Percentiles rank a stretch among this genome's conserved stretches.
These are phyloP conservation scores for Umimayanthus kanabou DNA, from an alignment of 92 coral and sea anemone species.

Conservation along the genomic window DNA sequence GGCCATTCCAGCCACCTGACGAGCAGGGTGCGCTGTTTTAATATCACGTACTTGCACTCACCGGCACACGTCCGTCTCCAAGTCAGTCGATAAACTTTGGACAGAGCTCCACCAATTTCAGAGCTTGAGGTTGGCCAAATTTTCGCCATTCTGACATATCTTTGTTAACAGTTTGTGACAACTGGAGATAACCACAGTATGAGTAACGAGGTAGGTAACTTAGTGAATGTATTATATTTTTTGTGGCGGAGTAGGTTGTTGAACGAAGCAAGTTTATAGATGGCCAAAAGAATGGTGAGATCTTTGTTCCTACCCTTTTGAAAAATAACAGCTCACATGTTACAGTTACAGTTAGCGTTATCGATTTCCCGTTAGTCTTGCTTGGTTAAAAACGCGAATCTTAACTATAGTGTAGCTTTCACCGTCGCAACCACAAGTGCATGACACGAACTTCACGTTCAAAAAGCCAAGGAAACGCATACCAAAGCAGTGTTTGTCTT, in stretches of 20 bases:
- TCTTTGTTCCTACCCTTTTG: neutral
- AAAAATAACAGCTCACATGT: neutral
- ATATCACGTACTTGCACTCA: slow-evolving; percentile 12
- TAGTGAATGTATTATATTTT: neutral
- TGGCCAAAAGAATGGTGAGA: neutral
- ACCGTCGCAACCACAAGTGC: neutral
- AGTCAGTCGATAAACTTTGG: neutral
- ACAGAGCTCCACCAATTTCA: slow-evolving; percentile 4
- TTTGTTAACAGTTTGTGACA: slow-evolving; percentile 35
- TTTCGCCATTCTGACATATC: neutral
- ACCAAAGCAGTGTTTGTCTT: too few species aligned
- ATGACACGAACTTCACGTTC: neutral
- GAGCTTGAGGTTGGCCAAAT: slow-evolving; percentile 14
- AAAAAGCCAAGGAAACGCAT: neutral
- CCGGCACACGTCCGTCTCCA: neutral
- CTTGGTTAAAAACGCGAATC: neutral
- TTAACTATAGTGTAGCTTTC: neutral
- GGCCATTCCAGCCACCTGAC: neutral
- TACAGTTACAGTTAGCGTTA: neutral
- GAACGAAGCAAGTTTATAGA: neutral
- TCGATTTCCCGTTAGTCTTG: neutral
- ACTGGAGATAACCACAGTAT: slow-evolving; percentile 4
- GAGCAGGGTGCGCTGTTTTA: slow-evolving; percentile 19
- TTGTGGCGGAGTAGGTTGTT: neutral
- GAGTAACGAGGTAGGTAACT: slow-evolving; percentile 28